Evolutionary conservation across 2,797 vertebrate species (phyloP), one percentile per base, ranked within the genome.

Genomic region (Sebastes kiyomatsui): DNA sequence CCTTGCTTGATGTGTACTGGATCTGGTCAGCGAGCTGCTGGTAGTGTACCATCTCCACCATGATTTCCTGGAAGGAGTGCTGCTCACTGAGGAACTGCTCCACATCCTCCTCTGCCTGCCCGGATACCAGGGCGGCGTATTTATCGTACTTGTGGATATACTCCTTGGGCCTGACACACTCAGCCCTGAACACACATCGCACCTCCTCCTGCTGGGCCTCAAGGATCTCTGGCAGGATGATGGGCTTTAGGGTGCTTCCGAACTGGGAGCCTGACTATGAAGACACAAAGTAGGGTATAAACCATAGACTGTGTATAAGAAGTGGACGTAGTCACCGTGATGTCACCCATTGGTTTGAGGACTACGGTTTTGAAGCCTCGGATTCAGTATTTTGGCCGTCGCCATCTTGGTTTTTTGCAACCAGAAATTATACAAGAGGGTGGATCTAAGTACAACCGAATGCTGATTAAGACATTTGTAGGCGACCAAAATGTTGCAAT

Each of bases 111-210:
- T 97, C 96, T 1, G 96, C 96, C 90, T 97, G 95, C 67, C 69
- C 96, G 80, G 90, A 96, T 54, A 98, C 88, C 81, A 98, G 89
- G 6, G 94, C 70, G 0, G 93, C 77, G 56, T 98, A 98, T 77
- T 96, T 96, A 87, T 98, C 96, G 32, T 96, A 98, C n/a, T 96
- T 77, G 13, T 74, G 94, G 61, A 97, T 49, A 49, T 97, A 95
- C 60, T 97, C 92, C 0, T 1, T 86, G 10, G 97, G 96, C 64
- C 91, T 94, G n/a, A 86, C 7, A 1, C 96, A 95, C 91, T 97
- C 96, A 54, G 80, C 91, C 56, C 58, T 56, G 33, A 98, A 90
- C 75, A 96, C 93, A 28, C 87, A 84, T 64, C 54, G 93, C 14
- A 97, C 92, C 62, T 95, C 93, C 74, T 92, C 86, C 80, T 93